Evolutionary conservation across 2,888 invertebrate species (phyloP).

Genomic region (Ecliptopera silaceata): DNA sequence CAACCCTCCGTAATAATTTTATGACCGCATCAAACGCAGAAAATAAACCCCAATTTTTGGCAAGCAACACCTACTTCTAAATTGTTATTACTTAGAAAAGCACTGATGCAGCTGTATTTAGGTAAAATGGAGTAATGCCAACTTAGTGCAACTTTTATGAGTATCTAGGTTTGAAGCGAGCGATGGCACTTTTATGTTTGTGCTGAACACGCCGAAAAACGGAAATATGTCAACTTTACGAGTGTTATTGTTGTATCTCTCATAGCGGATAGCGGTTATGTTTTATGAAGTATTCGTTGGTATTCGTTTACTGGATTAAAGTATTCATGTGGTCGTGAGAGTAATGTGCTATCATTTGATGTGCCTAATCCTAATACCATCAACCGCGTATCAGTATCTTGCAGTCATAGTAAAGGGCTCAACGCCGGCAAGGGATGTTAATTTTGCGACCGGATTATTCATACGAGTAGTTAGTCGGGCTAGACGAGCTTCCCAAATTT

Average conservation of each 20-base stretch:
- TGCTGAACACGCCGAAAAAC: constrained; percentile 38
- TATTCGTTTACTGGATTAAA: too few relatives aligned
- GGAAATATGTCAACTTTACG: constrained; percentile 46
- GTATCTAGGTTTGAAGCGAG: constrained; percentile 41
- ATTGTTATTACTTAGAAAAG: constrained; percentile 55
- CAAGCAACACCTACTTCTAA: constrained; percentile 44
- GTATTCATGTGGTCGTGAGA: constrained; percentile 4
- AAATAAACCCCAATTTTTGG: constrained; percentile 49
- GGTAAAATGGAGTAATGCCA: constrained; percentile 65
- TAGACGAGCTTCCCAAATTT: constrained; percentile 29
- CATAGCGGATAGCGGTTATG: too few relatives aligned
- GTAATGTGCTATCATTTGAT: constrained; percentile 31
- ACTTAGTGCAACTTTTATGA: constrained; percentile 49
- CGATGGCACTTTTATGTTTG: constrained; percentile 42
- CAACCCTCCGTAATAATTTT: constrained; percentile 36
- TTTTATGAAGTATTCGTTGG: too few relatives aligned
- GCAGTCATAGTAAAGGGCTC: constrained; percentile 36
- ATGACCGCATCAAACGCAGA: constrained; percentile 37
- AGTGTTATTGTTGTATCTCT: constrained; percentile 26
- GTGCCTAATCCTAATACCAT: constrained; percentile 37
- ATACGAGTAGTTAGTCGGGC: constrained; percentile 33
- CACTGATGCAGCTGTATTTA: constrained; percentile 56
- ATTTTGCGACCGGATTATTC: constrained; percentile 39
- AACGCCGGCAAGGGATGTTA: constrained; percentile 34
- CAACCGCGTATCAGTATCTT: constrained; percentile 39